A percentile compares a stretch with the other conserved stretches of the same genome.
These are phyloP conservation scores for Enteromius afrohamiltoni DNA, from an alignment of 2,797 vertebrate genomes.

Conservation along the genomic window DNA sequence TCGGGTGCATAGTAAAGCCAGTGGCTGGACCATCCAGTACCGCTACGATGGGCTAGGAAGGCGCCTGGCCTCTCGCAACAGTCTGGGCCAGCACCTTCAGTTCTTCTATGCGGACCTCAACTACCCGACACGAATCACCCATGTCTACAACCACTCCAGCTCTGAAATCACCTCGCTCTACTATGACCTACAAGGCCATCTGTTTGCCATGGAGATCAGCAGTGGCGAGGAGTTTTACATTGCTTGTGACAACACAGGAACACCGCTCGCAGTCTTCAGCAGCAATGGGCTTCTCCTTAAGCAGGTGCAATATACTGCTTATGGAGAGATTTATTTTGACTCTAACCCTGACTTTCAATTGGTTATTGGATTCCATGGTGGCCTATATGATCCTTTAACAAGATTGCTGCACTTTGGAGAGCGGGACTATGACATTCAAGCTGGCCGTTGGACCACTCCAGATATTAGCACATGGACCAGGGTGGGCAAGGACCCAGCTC, in stretches of 20 bases:
- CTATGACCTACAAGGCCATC: constrained; percentile 95
- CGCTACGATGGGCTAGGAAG: constrained; percentile 94
- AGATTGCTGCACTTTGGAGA: constrained; percentile 96
- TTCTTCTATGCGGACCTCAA: constrained; percentile 98
- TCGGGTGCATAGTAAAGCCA: constrained; percentile 95
- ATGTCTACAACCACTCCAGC: constrained; percentile 98
- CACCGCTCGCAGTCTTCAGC: constrained; percentile 95
- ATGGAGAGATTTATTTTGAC: constrained; percentile 97
- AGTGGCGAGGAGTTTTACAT: constrained; percentile 99
- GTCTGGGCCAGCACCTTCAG: constrained; percentile 94
- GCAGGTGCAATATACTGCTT: constrained; percentile 95
- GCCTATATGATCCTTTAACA: constrained; percentile 93
- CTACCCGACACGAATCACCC: constrained; percentile 95
- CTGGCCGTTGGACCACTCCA: constrained; percentile 96
- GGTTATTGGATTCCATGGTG: constrained; percentile 96
- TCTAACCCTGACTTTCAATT: constrained; percentile 97
- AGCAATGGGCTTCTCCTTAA: constrained; percentile 96
- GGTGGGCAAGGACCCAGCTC: constrained; percentile 92
- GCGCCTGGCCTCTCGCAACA: constrained; percentile 92
- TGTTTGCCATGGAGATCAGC: constrained; percentile 99
- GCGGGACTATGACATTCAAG: constrained; percentile 97
- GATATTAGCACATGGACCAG: constrained; percentile 97
- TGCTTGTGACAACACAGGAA: constrained; percentile 97
- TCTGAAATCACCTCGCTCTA: constrained; percentile 98
- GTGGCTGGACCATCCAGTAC: constrained; percentile 96